Percentiles rank a stretch among this genome's conserved stretches.
Evolutionary conservation across 92 coral and sea anemone species (phyloP).

Genomic region (Umimayanthus chanpuru): DNA sequence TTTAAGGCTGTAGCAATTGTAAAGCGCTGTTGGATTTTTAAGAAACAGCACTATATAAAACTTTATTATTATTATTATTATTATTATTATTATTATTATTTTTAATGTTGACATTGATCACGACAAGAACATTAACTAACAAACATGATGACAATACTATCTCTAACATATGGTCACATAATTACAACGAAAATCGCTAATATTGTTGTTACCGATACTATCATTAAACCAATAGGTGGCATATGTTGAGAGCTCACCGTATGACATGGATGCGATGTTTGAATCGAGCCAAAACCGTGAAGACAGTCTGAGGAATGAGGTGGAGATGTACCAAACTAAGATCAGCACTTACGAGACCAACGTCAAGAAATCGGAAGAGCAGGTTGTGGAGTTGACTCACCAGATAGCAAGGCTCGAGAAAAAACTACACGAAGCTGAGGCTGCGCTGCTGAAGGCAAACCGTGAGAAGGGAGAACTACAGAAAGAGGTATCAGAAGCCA

Average conservation of each 20-base stretch:
- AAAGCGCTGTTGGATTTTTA: too few species aligned
- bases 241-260: conserved; percentile 71
- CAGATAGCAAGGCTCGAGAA: conserved; percentile 63
- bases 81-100: too few species aligned
- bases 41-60: too few species aligned
- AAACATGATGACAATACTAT: too few species aligned
- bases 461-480: conserved; percentile 75
- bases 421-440: conserved; percentile 69
- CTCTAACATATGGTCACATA: too few species aligned
- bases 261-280: conserved; percentile 72
- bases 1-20: too few species aligned
- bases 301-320: conserved; percentile 67
- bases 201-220: not conserved
- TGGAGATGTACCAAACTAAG: conserved; percentile 52
- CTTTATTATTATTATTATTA: too few species aligned
- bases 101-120: not conserved
- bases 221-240: not conserved
- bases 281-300: conserved; percentile 77
- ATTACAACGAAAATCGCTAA: not conserved
- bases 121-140: too few species aligned
- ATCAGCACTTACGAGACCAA: conserved; percentile 61
- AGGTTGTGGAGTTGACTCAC: conserved; percentile 64
- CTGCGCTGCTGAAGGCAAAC: conserved; percentile 60
- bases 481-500: conserved; percentile 63
- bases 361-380: conserved; percentile 63